These are phyloP conservation scores for Lithophane leautieri DNA, from an alignment of 2,888 invertebrate species.

Conservation along the genomic window DNA sequence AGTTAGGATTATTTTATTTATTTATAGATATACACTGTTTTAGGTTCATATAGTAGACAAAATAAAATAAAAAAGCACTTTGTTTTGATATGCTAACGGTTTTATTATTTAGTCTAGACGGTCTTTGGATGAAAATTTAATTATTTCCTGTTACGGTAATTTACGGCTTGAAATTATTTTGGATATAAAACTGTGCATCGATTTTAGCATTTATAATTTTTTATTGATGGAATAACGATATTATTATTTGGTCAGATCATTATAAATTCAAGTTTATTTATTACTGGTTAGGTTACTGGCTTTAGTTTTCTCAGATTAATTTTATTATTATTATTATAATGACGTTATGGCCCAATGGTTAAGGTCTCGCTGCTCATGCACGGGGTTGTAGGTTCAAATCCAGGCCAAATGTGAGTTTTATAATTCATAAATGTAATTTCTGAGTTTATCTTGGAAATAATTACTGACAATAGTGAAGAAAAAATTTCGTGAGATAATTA, in stretches of 20 bases:
- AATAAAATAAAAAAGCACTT: not conserved
- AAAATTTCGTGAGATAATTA: too few species aligned
- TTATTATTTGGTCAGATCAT: constrained; percentile 18
- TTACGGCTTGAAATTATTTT: constrained; percentile 33
- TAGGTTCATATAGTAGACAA: too few species aligned
- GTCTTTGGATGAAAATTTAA: constrained; percentile 34
- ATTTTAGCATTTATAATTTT: constrained; percentile 25
- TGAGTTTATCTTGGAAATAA: too few species aligned
- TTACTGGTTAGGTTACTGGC: constrained; percentile 10
- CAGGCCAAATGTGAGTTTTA: too few species aligned
- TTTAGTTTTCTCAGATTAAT: not conserved
- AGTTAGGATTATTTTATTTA: too few species aligned
- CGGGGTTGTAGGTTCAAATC: too few species aligned
- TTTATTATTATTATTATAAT: not conserved
- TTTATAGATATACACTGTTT: too few species aligned
- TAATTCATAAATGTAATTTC: too few species aligned
- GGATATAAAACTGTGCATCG: constrained; percentile 25
- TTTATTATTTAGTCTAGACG: constrained; percentile 56
- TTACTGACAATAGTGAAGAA: too few species aligned
- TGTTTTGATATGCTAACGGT: constrained; percentile 47
- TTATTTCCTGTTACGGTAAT: constrained; percentile 55
- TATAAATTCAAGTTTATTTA: constrained; percentile 17
- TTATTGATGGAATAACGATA: constrained; percentile 38
- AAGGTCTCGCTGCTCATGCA: too few species aligned
- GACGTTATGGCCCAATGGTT: too few species aligned